Percentiles rank a stretch among this genome's conserved stretches.
phyloP scores from a whole-genome alignment of 2,113 vertebrate genomes.

The Elephantulus edwardii region DNA sequence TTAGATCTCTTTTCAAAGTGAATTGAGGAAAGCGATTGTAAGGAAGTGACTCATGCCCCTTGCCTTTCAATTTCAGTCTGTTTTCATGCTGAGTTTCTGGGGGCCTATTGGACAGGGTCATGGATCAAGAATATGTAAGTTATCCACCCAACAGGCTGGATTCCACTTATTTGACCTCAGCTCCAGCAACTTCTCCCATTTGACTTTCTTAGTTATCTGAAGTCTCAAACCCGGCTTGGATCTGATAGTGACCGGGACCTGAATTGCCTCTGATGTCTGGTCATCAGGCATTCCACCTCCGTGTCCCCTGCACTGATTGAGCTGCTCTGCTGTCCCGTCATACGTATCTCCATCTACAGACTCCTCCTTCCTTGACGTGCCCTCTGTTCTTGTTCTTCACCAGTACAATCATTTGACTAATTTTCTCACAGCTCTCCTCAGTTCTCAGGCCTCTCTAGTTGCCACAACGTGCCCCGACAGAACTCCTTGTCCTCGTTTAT shows the following conservation, averaged over 20 bases:
- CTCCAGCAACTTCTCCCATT: background rate
- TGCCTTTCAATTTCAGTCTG: too few relatives aligned
- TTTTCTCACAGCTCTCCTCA: background rate
- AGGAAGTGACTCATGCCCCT: background rate
- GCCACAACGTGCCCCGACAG: background rate
- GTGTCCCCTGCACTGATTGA: too few relatives aligned
- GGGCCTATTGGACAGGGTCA: background rate
- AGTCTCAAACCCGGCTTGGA: background rate
- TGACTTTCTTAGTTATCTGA: background rate
- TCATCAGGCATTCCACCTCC: too few relatives aligned
- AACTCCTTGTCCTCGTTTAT: too few relatives aligned
- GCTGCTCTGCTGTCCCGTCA: accelerated
- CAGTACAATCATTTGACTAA: accelerated
- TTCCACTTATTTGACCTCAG: background rate
- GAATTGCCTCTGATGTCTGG: background rate
- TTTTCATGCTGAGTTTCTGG: background rate
- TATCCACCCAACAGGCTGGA: background rate
- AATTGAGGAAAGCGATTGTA: background rate
- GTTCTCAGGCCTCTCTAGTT: background rate
- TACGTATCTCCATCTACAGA: accelerated
- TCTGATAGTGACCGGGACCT: background rate
- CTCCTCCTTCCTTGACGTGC: accelerated
- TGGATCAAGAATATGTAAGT: background rate
- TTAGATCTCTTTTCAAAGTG: background rate
- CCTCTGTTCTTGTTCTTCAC: too few relatives aligned